Evolutionary conservation across 2,797 vertebrate genomes (phyloP), one percentile per base, ranked within the genome.

Genomic region (Neosilurus mollespiculum): DNA sequence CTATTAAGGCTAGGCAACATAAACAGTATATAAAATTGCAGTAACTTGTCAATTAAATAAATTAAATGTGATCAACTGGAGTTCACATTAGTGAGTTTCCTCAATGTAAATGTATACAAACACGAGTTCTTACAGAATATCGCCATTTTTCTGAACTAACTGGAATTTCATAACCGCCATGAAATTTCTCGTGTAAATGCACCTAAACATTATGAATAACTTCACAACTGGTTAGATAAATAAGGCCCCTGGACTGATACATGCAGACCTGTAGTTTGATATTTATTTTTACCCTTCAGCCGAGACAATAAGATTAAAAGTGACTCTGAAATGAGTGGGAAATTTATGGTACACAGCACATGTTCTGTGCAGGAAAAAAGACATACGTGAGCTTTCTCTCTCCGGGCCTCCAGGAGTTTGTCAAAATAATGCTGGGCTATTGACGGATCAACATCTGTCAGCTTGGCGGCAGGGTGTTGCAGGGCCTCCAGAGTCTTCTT

Each of bases 341-440:
- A 26, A 34, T 6, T 34, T n/a, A 76, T 0, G 1, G 0, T 81
- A 59, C 11, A 24, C 18, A 16, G 54, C 34, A 20, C 3, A 3
- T 30, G 22, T 6, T 14, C 2, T 20, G 15, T 43, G 80, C 1
- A 75, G n/a, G 5, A 14, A 59, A 20, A 70, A 6, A 75, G 16
- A 87, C 96, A 90, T 92, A 99, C 98, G 84, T 99, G 97, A 9
- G 97, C 98, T 82, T 99, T 99, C 90, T 99, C 97, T 77, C 97
- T 91, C 88, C 98, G 97, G 1, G 97, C 94, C 88, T 97, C 94
- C 88, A 99, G 94, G 49, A 99, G 94, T 0, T 95, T 96, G 82
- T 99, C 96, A 11, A 97, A 98, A 90, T 99, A 99, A 91, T 99
- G 98, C 89, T 97, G 96, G n/a, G 97, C 97, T 77, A 99, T 93